Base-by-base conservation (phyloP, 2,113 vertebrate species). In the Panthera leo region DNA sequence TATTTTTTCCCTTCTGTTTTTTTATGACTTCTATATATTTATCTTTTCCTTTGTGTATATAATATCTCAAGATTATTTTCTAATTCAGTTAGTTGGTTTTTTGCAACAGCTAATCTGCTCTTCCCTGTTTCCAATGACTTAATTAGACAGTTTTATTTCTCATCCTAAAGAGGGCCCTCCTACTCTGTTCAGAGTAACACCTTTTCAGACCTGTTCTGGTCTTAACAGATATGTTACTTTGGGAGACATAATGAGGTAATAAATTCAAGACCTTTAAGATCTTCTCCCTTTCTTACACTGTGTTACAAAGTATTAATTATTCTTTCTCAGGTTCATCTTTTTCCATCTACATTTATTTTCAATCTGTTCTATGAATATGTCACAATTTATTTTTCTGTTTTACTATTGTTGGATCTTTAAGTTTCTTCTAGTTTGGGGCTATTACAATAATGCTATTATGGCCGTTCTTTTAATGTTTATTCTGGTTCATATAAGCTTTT, bases 301-400 rank as follows among this genome's bases (percentile, higher is more conserved):
- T 91, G 91, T 96, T 58, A 51, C 73, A 76, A 95, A 91, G n/a
- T 61, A 14, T 34, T 80, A 21, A 39, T 45, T 61, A 79, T 80
- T 88, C 31, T 36, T 92, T 91, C 11, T 96, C 13, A 31, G 25
- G 11, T 76, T 84, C 29, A 71, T 21, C 23, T 2, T 88, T 4
- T 96, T 84, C 12, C 45, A 63, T 93, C 8, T 58, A 76, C 45
- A 3, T 86, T 53, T 67, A 70, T 92, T 83, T 27, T 85, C 25
- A 76, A 9, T 71, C 39, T 93, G 21, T 78, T 89, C 21, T 89
- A 29, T 95, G 51, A 82, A 53, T 92, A 34, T 36, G 25, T 48
- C 61, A 85, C 23, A 92, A 71, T 16, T 83, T 87, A 78, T n/a
- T 83, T 88, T 31, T 96, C 45, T 61, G 78, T 93, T 82, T 48